A percentile compares a stretch with the other conserved stretches of the same genome.
phyloP scores from a whole-genome alignment of 2,113 vertebrate species.

The Aegypius monachus region DNA sequence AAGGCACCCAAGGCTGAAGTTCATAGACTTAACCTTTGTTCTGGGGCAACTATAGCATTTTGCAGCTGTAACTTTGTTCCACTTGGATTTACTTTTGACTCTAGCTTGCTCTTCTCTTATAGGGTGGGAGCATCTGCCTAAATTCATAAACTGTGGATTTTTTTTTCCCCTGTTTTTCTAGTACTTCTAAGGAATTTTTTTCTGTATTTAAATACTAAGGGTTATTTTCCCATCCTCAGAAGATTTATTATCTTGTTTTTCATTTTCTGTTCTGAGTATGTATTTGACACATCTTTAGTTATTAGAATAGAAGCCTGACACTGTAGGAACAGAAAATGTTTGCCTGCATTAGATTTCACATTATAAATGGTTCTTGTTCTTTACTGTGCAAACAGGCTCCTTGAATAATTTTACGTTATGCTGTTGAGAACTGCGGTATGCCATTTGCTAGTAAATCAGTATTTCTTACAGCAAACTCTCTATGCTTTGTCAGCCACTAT shows the following conservation, averaged over 20 bases:
- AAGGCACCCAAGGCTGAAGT: background rate
- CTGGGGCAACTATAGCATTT: background rate
- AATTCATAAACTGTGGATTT: background rate
- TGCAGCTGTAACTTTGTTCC: background rate
- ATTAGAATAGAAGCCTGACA: constrained; percentile 20
- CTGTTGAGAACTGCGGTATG: background rate
- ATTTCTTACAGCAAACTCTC: background rate
- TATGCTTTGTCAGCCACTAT: background rate
- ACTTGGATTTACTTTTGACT: background rate
- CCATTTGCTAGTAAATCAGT: constrained; percentile 36
- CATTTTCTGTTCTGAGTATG: background rate
- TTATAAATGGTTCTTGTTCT: constrained; percentile 46
- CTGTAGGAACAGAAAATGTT: constrained; percentile 24
- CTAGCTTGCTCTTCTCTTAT: background rate
- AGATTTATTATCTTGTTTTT: constrained; percentile 39
- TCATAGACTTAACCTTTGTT: background rate
- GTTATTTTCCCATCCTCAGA: constrained; percentile 3
- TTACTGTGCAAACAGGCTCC: background rate
- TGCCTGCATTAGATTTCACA: background rate
- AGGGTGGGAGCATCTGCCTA: background rate
- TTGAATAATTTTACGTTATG: constrained; percentile 23
- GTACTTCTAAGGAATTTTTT: background rate
- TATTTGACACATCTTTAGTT: constrained; percentile 43
- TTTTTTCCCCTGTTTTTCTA: background rate
- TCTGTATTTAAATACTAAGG: background rate